phyloP scores from a whole-genome alignment of 2,797 vertebrate genomes.

The Danio choprae region DNA sequence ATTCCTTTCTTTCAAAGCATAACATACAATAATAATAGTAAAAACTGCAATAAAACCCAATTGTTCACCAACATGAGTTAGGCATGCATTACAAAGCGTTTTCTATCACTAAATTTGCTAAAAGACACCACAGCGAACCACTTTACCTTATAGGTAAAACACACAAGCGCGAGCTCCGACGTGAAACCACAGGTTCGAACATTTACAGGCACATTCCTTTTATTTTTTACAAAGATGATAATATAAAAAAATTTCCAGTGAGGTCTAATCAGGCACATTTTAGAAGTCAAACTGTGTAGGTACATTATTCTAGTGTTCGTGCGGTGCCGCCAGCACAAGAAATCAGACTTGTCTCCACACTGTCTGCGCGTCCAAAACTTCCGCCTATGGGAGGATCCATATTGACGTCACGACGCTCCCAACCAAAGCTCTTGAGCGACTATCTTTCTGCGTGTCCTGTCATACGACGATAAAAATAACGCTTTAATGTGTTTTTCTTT shows the following conservation, averaged over 20 bases:
- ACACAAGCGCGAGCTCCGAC: constrained; percentile 70
- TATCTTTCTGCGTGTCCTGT: background rate
- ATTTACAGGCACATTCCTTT: constrained; percentile 57
- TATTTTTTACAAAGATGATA: constrained; percentile 49
- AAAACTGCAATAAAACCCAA: background rate
- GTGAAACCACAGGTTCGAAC: constrained; percentile 56
- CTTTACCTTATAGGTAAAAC: constrained; percentile 73
- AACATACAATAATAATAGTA: background rate
- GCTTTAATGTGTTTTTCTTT: background rate
- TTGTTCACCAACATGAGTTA: background rate
- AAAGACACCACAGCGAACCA: constrained; percentile 65
- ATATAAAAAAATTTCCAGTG: background rate
- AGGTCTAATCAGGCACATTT: background rate
- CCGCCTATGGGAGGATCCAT: constrained; percentile 71
- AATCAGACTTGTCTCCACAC: constrained; percentile 22
- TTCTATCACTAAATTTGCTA: constrained; percentile 2
- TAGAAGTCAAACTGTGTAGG: background rate
- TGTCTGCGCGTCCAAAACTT: constrained; percentile 59
- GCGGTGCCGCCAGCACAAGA: background rate
- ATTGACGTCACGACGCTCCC: constrained; percentile 68
- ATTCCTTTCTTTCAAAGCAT: background rate
- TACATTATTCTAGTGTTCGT: constrained; percentile 8
- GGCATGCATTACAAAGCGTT: constrained; percentile 9
- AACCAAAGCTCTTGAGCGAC: background rate
- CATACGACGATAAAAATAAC: background rate